These are phyloP conservation scores for Hipparchia sbordonii DNA, from an alignment of 2,888 invertebrate species.

Conservation along the genomic window DNA sequence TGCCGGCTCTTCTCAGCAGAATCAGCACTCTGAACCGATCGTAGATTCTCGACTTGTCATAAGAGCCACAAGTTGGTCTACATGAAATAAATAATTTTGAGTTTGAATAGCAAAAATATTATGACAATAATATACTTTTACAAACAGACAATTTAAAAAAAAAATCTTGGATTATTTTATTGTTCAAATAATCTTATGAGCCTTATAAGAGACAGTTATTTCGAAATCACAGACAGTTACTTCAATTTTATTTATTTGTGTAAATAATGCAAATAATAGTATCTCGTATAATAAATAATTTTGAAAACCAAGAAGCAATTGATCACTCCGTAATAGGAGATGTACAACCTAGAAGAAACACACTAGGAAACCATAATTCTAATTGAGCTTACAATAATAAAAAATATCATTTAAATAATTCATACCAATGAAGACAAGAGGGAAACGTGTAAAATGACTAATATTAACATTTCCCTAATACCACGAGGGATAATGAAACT, in stretches of 20 bases:
- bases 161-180: no score
- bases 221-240: no score
- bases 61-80: no score
- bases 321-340: constrained; percentile 15
- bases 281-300: background rate
- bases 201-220: no score
- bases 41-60: no score
- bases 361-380: constrained; percentile 41
- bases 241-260: background rate
- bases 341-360: background rate
- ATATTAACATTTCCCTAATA: constrained; percentile 62
- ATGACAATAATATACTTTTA: no score
- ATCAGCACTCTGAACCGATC: no score
- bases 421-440: constrained; percentile 56
- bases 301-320: constrained; percentile 5
- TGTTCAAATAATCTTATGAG: no score
- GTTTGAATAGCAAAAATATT: no score
- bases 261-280: background rate
- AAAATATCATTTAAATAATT: constrained; percentile 46
- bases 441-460: constrained; percentile 72
- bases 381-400: constrained; percentile 37
- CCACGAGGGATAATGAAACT: constrained; percentile 29
- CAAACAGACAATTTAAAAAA: no score
- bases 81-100: no score
- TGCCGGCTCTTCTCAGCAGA: no score